Conservation (phyloP, 1,140 invertebrate genomes). For the Akabosia matsudoensis region DNA sequence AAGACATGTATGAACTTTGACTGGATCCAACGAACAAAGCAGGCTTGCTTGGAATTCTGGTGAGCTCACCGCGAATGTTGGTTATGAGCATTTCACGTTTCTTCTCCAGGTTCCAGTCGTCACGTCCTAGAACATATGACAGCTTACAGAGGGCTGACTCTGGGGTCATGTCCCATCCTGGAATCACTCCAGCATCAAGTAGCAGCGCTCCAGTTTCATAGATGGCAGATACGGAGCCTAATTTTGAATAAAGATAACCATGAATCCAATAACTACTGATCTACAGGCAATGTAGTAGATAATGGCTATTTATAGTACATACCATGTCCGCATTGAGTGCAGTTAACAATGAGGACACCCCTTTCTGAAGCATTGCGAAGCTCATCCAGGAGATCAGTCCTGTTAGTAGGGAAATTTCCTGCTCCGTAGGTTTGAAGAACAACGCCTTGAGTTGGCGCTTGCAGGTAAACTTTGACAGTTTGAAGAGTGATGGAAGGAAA, state of each 20-base stretch:
- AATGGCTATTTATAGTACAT: constrained; percentile 24
- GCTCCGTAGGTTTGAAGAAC: constrained; percentile 89
- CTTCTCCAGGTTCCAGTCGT: constrained; percentile 67
- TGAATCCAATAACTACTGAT: too few relatives aligned
- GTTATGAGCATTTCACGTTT: constrained; percentile 77
- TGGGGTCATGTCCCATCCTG: constrained; percentile 88
- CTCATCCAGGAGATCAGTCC: constrained; percentile 74
- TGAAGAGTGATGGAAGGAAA: constrained; percentile 84
- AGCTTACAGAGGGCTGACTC: constrained; percentile 92
- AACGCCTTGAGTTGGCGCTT: constrained; percentile 79
- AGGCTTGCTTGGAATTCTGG: constrained; percentile 45
- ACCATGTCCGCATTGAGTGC: constrained; percentile 81
- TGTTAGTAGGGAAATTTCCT: constrained; percentile 84
- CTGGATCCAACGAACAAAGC: neutral
- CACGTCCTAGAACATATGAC: constrained; percentile 82
- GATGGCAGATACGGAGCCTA: constrained; percentile 60
- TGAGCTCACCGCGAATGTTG: constrained; percentile 70
- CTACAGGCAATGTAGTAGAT: too few relatives aligned
- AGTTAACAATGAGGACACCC: constrained; percentile 88
- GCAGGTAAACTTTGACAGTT: constrained; percentile 74
- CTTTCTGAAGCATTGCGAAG: constrained; percentile 68
- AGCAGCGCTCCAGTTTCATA: constrained; percentile 80
- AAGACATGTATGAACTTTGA: neutral
- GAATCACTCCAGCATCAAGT: constrained; percentile 31
- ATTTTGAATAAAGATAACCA: too few relatives aligned